Percentiles rank a stretch among this genome's conserved stretches.
Evolutionary conservation across 2,888 invertebrate genomes (phyloP).

Genomic region (Cantharis flavilabris): DNA sequence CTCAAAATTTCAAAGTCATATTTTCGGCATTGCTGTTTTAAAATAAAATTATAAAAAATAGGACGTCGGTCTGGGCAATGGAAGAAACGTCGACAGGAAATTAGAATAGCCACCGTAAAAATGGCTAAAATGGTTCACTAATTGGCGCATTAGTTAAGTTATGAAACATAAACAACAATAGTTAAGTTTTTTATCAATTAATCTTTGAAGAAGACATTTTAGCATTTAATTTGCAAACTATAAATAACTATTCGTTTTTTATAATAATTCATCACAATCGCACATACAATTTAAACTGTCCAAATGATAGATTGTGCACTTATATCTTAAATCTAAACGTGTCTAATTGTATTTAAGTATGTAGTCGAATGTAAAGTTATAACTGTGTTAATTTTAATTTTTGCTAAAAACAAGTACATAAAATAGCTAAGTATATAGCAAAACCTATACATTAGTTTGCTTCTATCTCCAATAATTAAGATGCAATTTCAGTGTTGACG

Average conservation of each 20-base stretch:
- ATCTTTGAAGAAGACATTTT: not conserved
- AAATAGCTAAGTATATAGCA: not conserved
- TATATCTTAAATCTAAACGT: not conserved
- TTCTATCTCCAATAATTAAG: not conserved
- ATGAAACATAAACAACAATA: not conserved
- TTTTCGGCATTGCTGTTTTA: no score
- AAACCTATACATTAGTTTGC: not conserved
- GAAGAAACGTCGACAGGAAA: no score
- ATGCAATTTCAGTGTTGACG: not conserved
- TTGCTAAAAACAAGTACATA: not conserved
- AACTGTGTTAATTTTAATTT: not conserved
- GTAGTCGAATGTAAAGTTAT: not conserved
- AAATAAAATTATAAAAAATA: no score
- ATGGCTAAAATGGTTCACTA: not conserved
- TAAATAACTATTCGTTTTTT: not conserved
- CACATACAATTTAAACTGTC: not conserved
- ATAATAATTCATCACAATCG: not conserved
- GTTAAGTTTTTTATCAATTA: not conserved
- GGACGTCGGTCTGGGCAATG: no score
- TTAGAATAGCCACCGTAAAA: not conserved
- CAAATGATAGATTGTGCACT: not conserved
- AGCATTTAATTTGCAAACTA: not conserved
- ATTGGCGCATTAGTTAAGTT: not conserved
- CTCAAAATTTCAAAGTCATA: no score
- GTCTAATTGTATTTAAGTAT: not conserved